phyloP scores from a whole-genome alignment of 1,140 invertebrate genomes.

The Sycophila sp. region DNA sequence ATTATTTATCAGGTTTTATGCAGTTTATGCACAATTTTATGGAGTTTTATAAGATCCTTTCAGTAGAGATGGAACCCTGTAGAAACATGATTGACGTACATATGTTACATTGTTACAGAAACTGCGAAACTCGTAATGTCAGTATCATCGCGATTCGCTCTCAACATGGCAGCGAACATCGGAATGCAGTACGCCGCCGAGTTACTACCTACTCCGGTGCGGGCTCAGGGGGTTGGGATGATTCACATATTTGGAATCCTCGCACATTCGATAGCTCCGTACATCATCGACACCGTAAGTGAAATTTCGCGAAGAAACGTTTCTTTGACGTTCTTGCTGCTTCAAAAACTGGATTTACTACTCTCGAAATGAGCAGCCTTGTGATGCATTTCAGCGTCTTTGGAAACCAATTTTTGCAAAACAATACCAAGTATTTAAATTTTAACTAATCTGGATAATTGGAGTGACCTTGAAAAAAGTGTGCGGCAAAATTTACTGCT shows the following conservation, averaged over 20 bases:
- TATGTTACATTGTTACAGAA: slow-evolving; percentile 41
- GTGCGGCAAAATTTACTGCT: too few species aligned
- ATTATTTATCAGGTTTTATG: too few species aligned
- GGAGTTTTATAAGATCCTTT: too few species aligned
- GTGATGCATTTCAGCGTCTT: too few species aligned
- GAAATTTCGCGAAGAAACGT: background rate
- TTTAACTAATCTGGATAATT: too few species aligned
- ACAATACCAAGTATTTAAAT: too few species aligned
- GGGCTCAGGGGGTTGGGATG: slow-evolving; percentile 71
- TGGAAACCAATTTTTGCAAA: too few species aligned
- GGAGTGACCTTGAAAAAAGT: too few species aligned
- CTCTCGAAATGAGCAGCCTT: too few species aligned
- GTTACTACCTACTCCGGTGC: slow-evolving; percentile 71
- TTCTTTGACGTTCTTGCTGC: too few species aligned
- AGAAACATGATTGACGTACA: background rate
- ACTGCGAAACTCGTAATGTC: slow-evolving; percentile 58
- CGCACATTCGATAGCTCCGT: slow-evolving; percentile 74
- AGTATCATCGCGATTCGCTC: slow-evolving; percentile 67
- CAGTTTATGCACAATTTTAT: too few species aligned
- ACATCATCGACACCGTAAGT: slow-evolving; percentile 78
- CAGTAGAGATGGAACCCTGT: background rate
- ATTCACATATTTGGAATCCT: slow-evolving; percentile 73
- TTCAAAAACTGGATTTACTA: too few species aligned
- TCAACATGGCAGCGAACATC: slow-evolving; percentile 73
- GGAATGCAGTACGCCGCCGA: slow-evolving; percentile 75